Base-by-base conservation (phyloP, 2,797 vertebrate species). In the Halcyon chelicuti region DNA sequence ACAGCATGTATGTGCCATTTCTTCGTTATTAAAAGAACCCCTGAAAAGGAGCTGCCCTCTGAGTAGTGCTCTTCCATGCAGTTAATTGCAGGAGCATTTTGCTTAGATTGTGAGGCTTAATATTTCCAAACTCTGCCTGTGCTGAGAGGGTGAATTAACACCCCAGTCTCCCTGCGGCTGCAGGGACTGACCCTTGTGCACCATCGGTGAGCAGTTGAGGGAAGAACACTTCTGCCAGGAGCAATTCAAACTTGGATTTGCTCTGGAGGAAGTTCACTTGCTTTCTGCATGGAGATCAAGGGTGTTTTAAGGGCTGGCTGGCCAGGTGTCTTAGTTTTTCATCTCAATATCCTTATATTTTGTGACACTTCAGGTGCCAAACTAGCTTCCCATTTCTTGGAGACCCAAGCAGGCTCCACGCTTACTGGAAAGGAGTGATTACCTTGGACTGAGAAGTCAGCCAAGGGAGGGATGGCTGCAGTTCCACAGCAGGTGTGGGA, bases 111-210 rank as follows among this genome's bases (percentile, higher is more conserved):
- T 46, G 68, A 90, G 28, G n/a, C 54, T 94, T 89, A 86, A 61
- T 86, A 29, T 90, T 86, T 94, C 73, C 70, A 78, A 84, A 78
- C 71, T 75, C 47, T 97, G 51, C 78, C 73, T 95, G 26, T 80
- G 57, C 89, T 85, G 72, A 91, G 81, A 89, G 70, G 76, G 55
- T 95, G 91, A 97, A 95, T 97, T 97, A 94, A 95, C 96, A 95
- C 92, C 85, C 67, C 70, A 19, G 88, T 97, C 95, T 79, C 87
- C 72, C 42, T 26, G 33, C 0, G 7, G 83, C 70, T 96, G 63
- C 91, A 54, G 95, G 92, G 85, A 79, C 76, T 96, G 90, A 95
- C 94, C 87, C 94, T 90, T 94, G 79, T 89, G 79, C 35, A 73
- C 92, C 35, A 7, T 95, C 79, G 74, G 52, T 63, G 76, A 73